Evolutionary conservation across 2,797 vertebrate genomes (phyloP).

Genomic region (Parauchenoglanis punctatus): DNA sequence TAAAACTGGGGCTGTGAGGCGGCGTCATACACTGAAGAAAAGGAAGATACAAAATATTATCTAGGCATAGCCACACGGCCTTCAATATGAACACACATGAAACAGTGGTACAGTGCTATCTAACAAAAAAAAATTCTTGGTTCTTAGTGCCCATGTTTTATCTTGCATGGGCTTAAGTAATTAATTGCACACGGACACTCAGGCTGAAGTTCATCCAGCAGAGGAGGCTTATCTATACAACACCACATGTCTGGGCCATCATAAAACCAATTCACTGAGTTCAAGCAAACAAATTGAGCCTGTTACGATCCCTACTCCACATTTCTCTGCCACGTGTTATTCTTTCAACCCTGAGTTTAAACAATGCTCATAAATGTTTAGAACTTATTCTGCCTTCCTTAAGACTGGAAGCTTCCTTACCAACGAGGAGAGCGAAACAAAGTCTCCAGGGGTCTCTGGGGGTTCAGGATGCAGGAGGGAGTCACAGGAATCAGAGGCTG

Average conservation of each 20-base stretch:
- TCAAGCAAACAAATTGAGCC: constrained; percentile 52
- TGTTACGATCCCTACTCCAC: constrained; percentile 32
- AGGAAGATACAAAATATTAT: constrained; percentile 9
- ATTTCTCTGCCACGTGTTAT: neutral
- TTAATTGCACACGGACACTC: constrained; percentile 41
- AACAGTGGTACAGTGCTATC: neutral
- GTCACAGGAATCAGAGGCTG: constrained; percentile 93
- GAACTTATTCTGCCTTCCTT: neutral
- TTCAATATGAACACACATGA: neutral
- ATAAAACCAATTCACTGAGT: constrained; percentile 53
- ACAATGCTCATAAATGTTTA: constrained; percentile 22
- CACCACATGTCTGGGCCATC: constrained; percentile 52
- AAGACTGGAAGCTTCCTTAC: constrained; percentile 73
- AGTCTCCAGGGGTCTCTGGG: constrained; percentile 81
- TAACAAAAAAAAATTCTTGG: neutral
- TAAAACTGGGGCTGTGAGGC: constrained; percentile 92
- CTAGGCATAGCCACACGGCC: neutral
- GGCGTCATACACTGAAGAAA: constrained; percentile 92
- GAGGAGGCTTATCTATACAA: constrained; percentile 55
- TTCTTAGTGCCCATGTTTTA: constrained; percentile 17
- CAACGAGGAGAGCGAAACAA: constrained; percentile 88
- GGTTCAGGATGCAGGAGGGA: constrained; percentile 76
- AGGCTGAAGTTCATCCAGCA: constrained; percentile 61
- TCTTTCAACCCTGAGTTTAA: constrained; percentile 29
- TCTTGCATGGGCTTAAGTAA: constrained; percentile 18